These are phyloP conservation scores for Oxyruncus cristatus DNA, from an alignment of 2,113 vertebrate genomes.

Conservation along the genomic window DNA sequence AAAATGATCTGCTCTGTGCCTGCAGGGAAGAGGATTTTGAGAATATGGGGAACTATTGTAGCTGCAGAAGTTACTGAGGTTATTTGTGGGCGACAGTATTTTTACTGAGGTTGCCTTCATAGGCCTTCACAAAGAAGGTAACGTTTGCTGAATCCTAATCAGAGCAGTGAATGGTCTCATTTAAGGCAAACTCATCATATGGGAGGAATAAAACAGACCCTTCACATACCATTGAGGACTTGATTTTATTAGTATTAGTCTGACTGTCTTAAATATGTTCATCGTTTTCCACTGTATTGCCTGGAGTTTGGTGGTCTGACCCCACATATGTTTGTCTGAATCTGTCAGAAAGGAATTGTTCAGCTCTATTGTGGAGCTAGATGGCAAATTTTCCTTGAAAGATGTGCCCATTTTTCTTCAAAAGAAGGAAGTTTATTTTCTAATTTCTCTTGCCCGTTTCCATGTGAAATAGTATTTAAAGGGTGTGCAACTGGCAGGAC, in stretches of 20 bases:
- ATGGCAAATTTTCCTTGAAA: background rate
- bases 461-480: background rate
- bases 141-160: slow-evolving; percentile 28
- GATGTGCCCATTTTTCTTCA: background rate
- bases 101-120: background rate
- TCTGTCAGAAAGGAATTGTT: background rate
- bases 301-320: background rate
- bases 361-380: background rate
- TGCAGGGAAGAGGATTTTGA: background rate
- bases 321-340: background rate
- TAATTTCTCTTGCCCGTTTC: background rate
- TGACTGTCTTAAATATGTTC: background rate
- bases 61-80: background rate
- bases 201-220: slow-evolving; percentile 11
- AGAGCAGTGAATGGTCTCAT: background rate
- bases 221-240: background rate
- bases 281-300: background rate
- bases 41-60: background rate
- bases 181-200: background rate
- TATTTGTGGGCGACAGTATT: background rate
- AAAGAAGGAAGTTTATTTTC: background rate
- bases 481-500: background rate
- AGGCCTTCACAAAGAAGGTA: background rate
- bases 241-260: background rate
- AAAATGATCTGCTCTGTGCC: background rate